phyloP scores from a whole-genome alignment of 2,888 invertebrate species.

The Napeogenes sylphis region DNA sequence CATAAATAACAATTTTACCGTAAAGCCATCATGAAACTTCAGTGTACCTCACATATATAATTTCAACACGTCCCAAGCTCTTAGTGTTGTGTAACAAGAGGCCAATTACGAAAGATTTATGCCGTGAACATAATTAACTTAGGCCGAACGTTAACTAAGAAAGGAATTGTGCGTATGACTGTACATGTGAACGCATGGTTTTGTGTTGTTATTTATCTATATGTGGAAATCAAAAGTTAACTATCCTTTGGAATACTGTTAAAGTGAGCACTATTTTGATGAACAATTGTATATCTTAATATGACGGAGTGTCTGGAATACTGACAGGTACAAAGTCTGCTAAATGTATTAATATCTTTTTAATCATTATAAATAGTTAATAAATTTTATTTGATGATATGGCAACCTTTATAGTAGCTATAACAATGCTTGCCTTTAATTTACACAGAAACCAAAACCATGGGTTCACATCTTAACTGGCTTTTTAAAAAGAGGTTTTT shows the following conservation, averaged over 20 bases:
- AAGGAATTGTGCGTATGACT: conserved; percentile 56
- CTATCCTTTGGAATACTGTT: background rate
- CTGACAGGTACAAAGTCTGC: too few species aligned
- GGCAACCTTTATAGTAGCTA: too few species aligned
- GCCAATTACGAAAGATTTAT: conserved; percentile 79
- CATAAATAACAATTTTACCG: conserved; percentile 45
- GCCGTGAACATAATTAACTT: conserved; percentile 77
- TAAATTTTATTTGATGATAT: too few species aligned
- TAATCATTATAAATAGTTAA: too few species aligned
- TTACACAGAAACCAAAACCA: too few species aligned
- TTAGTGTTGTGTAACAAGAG: conserved; percentile 75
- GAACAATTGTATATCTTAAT: too few species aligned
- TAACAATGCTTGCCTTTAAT: too few species aligned
- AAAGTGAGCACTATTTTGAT: too few species aligned
- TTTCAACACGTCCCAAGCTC: conserved; percentile 73
- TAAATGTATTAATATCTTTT: too few species aligned
- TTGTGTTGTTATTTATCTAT: conserved; percentile 8
- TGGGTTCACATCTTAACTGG: too few species aligned
- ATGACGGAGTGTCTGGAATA: too few species aligned
- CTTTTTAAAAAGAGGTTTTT: too few species aligned
- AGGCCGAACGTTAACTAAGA: conserved; percentile 74
- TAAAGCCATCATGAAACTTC: conserved; percentile 55
- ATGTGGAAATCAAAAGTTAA: background rate
- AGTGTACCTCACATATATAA: conserved; percentile 71
- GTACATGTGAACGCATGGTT: conserved; percentile 21